Base-by-base conservation (phyloP, 2,797 vertebrate genomes). In the Borostomias antarcticus region DNA sequence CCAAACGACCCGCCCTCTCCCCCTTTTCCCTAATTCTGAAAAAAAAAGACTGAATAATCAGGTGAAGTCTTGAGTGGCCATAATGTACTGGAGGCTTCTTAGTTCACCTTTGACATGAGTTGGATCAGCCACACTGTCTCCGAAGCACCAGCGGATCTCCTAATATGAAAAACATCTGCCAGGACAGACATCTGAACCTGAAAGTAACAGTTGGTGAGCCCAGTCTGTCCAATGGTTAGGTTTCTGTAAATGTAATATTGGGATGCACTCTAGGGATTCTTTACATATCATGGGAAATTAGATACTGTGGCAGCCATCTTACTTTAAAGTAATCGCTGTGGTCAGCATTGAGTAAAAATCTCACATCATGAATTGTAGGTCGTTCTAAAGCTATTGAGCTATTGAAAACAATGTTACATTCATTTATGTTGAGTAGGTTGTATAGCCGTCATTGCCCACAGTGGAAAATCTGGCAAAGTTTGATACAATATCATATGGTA, bases 121-220 rank as follows among this genome's bases (percentile, higher is more conserved):
- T 76, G 62, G 74, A 83, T 52, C 72, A 79, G 71, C 64, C 68
- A 4, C 76, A 73, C 72, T 71, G 78, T 64, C 74, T 63, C 66
- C 58, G 61, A 75, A 79, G 75, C 59, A 68, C 75, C 69, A 53
- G 26, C 19, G 54, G 72, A 75, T 77, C 64, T 71, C 54, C 61
- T 73, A 66, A 84, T 74, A 66, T 66, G 29, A 77, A 80, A 81
- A 89, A 86, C 86, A 88, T 87, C 85, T 90, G 88, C 71, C 72
- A 71, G 26, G 25, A 19, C 54, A 62, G 83, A 78, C 78, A 89
- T 37, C 3, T 25, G 70, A 90, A 58, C 64, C 62, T 43, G 62
- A 56, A 52, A 86, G 82, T 88, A 85, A 70, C 86, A 82, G 73
- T 79, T 79, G 72, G 61, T 66, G 68, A 52, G 54, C 59, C 54